Evolutionary conservation across 2,797 vertebrate species (phyloP), one percentile per base, ranked within the genome.

Genomic region (Anguilla anguilla): DNA sequence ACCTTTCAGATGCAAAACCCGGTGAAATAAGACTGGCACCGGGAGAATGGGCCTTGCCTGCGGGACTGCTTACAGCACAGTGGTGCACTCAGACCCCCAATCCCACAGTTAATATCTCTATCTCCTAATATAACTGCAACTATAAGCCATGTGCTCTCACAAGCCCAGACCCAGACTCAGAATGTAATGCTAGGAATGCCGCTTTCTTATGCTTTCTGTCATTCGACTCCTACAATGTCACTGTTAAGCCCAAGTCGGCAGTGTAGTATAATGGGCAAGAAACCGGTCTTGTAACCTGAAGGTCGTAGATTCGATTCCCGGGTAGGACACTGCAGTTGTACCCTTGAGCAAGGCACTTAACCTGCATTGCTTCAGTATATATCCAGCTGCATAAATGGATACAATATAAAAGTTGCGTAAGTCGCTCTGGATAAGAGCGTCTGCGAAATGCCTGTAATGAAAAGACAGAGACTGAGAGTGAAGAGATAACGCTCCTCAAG

Each of bases 51-150:
- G 17, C 31, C 39, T 43, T 57, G 10, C 51, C 53, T 25, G 28
- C 43, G 53, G 28, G 64, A 35, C 85, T 35, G 3, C 53, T 15
- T 61, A 85, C 2, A 31, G 81, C 46, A 53, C 81, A 53, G 22
- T 2, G 10, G 31, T 39, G 35, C 35, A 19, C 28, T 85, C 39
- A 61, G 57, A 22, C 53, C n/a, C 55, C 61, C 28, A 85, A 43
- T 64, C 53, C 13, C 25, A 59, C 83, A n/a, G 82, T 55, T 35
- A 55, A 84, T 19, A 28, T 84, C 82, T 28, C 46, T 6, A 53
- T 84, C 11, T 53, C 82, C 53, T 55, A 84, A 84, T 57, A 57
- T 57, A 84, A 57, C 82, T 84, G 19, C 49, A 55, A n/a, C 39
- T 1, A 64, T 85, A 46, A 43, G 28, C 84, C 35, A 22, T 67